Evolutionary conservation across 1,140 invertebrate species (phyloP).

Genomic region (Tenebrio molitor): DNA sequence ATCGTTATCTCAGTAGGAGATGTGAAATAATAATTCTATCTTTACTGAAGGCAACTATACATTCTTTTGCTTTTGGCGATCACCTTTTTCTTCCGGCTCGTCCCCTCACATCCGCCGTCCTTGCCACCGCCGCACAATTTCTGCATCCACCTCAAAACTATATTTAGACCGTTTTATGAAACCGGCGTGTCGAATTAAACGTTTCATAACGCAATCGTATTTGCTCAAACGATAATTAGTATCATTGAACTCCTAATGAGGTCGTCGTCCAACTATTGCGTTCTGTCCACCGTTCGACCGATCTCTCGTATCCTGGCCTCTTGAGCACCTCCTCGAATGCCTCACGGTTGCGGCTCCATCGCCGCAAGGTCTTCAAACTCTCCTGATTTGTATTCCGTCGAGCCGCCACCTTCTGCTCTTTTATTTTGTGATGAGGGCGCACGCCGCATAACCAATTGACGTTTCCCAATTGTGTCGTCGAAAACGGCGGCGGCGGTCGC

Average conservation of each 20-base stretch:
- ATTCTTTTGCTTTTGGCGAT: too few relatives aligned
- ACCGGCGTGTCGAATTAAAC: conserved; percentile 18
- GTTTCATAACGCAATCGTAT: not conserved
- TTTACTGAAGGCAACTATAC: too few relatives aligned
- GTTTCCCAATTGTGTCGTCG: conserved; percentile 58
- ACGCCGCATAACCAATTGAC: conserved; percentile 57
- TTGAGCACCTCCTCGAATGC: too few relatives aligned
- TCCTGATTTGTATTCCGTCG: conserved; percentile 56
- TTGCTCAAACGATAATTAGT: conserved; percentile 20
- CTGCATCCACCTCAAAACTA: not conserved
- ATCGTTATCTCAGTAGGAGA: too few relatives aligned
- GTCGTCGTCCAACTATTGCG: conserved; percentile 9
- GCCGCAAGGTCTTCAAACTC: conserved; percentile 60
- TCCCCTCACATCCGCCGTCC: too few relatives aligned
- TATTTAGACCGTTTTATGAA: conserved; percentile 3
- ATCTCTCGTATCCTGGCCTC: too few relatives aligned
- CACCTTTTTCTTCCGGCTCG: too few relatives aligned
- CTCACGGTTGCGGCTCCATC: not conserved
- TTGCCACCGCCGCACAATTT: too few relatives aligned
- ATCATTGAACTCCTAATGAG: conserved; percentile 37
- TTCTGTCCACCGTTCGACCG: not conserved
- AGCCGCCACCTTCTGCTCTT: conserved; percentile 55
- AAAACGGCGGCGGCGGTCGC: too few relatives aligned
- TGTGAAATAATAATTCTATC: too few relatives aligned
- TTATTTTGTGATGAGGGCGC: conserved; percentile 61